These are phyloP conservation scores for Pantherophis guttatus DNA, from an alignment of 2,113 vertebrate species.

Conservation along the genomic window DNA sequence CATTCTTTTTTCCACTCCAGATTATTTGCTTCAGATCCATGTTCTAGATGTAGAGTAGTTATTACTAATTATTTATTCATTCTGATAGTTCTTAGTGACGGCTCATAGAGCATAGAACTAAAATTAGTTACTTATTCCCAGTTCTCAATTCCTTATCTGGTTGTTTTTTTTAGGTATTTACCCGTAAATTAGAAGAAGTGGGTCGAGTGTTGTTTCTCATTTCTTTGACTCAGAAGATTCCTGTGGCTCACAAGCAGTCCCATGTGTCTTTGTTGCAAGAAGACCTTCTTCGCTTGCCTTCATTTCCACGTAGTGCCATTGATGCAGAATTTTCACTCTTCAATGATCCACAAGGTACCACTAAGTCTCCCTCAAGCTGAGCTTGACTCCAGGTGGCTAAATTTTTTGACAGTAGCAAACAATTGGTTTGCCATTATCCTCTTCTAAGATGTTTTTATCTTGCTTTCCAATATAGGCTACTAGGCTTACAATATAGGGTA, in stretches of 20 bases:
- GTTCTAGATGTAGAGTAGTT: background rate
- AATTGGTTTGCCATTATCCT: background rate
- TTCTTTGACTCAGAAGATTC: slow-evolving; percentile 93
- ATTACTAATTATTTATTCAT: background rate
- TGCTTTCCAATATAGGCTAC: background rate
- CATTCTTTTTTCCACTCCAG: background rate
- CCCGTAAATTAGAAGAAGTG: slow-evolving; percentile 94
- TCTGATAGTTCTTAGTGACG: background rate
- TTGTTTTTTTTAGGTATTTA: slow-evolving; percentile 83
- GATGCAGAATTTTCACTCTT: slow-evolving; percentile 97
- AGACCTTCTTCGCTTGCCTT: slow-evolving; percentile 93
- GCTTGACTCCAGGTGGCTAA: background rate
- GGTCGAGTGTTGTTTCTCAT: slow-evolving; percentile 95
- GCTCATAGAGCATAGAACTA: background rate
- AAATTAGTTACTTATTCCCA: background rate
- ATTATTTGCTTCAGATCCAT: background rate
- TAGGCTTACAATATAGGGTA: background rate
- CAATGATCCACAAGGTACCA: slow-evolving; percentile 87
- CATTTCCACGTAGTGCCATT: slow-evolving; percentile 93
- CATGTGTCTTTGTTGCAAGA: slow-evolving; percentile 97
- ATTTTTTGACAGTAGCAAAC: background rate
- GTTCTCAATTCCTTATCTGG: background rate
- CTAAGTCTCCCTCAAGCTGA: background rate
- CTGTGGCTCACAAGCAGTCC: slow-evolving; percentile 91
- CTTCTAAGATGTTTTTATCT: background rate